Evolutionary conservation across 1,140 invertebrate genomes (phyloP).

Genomic region (Meloidogyne exigua): DNA sequence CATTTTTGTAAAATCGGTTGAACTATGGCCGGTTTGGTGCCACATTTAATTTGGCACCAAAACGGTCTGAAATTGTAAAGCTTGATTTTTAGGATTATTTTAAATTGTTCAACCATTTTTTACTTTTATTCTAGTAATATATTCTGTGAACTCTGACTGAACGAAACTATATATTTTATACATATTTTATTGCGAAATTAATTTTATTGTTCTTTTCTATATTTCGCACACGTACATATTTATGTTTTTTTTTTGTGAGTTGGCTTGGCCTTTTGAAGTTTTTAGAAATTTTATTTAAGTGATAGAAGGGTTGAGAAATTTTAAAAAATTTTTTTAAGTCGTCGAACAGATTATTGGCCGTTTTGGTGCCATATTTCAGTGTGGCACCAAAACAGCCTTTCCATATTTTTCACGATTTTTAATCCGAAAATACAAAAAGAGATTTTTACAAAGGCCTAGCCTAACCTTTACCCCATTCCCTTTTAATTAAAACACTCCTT

Average conservation of each 20-base stretch:
- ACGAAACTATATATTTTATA: not conserved
- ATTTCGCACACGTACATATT: not conserved
- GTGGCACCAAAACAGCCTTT: no score
- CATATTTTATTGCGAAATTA: not conserved
- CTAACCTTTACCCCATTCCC: not conserved
- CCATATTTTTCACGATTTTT: no score
- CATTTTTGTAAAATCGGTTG: no score
- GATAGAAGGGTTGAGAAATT: no score
- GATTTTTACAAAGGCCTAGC: not conserved
- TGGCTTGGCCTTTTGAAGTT: not conserved
- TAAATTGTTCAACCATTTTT: not conserved
- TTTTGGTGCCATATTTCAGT: no score
- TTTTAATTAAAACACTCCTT: slow-evolving; percentile 1
- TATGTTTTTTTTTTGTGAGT: not conserved
- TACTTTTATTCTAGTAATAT: not conserved
- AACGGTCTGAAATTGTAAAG: no score
- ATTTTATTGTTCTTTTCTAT: not conserved
- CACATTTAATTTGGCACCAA: no score
- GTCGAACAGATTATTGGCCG: no score
- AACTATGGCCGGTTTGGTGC: no score
- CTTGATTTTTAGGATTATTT: no score
- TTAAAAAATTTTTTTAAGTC: no score
- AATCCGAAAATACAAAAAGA: not conserved
- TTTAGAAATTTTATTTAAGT: not conserved
- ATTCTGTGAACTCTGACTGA: not conserved